Evolutionary conservation across 2,113 vertebrate species (phyloP).

Genomic region (Strix uralensis): DNA sequence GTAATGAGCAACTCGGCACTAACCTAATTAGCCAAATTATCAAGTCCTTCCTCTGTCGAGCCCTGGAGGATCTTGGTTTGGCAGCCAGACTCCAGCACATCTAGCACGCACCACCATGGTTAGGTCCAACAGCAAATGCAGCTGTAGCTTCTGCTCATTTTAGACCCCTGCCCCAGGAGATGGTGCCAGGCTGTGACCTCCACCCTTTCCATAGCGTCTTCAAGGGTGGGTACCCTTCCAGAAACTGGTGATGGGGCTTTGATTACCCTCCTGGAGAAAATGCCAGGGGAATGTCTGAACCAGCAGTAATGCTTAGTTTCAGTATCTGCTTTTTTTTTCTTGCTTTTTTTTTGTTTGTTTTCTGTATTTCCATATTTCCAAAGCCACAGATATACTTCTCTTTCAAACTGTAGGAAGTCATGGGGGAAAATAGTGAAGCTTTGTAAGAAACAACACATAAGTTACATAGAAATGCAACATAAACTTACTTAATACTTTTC

Average conservation of each 20-base stretch:
- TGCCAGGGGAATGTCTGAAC: not conserved
- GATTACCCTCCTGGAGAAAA: not conserved
- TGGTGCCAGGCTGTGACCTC: not conserved
- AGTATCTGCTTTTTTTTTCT: not conserved
- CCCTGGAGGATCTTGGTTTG: not conserved
- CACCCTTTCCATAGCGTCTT: not conserved
- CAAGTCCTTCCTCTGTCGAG: not conserved
- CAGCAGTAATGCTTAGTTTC: not conserved
- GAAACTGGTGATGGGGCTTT: not conserved
- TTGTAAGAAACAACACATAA: not conserved
- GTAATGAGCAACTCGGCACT: not conserved
- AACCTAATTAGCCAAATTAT: not conserved
- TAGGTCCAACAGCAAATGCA: not conserved
- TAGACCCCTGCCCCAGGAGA: not conserved
- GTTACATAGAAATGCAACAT: not conserved
- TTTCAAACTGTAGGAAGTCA: not conserved
- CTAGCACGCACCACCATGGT: not conserved
- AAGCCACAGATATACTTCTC: not conserved
- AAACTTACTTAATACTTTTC: not conserved
- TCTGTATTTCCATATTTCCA: not conserved
- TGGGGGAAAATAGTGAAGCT: not conserved
- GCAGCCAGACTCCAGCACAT: not conserved
- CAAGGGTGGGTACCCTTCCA: fast-evolving
- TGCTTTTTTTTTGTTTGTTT: not conserved
- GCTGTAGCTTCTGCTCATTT: not conserved